Evolutionary conservation across 2,888 invertebrate species (phyloP), one percentile per base, ranked within the genome.

Genomic region (Caenorhabditis panamensis): DNA sequence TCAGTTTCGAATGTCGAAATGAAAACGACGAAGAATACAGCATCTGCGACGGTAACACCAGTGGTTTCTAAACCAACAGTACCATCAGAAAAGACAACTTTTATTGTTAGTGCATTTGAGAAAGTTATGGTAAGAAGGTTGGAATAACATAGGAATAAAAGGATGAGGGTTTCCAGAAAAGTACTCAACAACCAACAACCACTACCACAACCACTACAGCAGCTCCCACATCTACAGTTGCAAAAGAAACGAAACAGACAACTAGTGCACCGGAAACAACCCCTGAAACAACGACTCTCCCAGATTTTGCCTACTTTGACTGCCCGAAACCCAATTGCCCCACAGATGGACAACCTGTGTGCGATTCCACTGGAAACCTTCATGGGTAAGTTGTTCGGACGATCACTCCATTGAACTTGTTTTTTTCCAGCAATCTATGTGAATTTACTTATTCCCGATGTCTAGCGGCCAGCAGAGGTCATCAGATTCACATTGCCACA

Each of bases 381-480:
- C 84, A 84, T 58, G 83, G 79, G 84, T 82, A 49, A 20, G 20
- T 20, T 18, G 16, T 28, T 56, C n/a, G 24, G 11, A 9, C 0
- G 20, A 44, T 18, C 1, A 36, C 18, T 13, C 49, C 16, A 37
- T 24, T 6, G 41, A 36, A 63, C 26, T n/a, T 2, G 6, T 49
- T 13, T 16, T 18, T 22, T 72, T 79, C 54, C 31, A 82, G 82
- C 44, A 86, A 86, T 51, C 28, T 84, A 0, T 86, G 85, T 51
- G 79, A 82, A 31, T 89, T 89, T 61, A 86, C 88, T 2, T 86
- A 84, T 58, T 88, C 87, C 5, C 84, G 89, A 49, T 89, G 89
- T 71, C 28, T 88, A 36, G 89, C 89, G 9, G 89, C 89, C 3
- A 78, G 82, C 18, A 63, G 71, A 47, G 88, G 88, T 24, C 72